These are phyloP conservation scores for Fulica atra DNA, from an alignment of 2,113 vertebrate species.

Conservation along the genomic window DNA sequence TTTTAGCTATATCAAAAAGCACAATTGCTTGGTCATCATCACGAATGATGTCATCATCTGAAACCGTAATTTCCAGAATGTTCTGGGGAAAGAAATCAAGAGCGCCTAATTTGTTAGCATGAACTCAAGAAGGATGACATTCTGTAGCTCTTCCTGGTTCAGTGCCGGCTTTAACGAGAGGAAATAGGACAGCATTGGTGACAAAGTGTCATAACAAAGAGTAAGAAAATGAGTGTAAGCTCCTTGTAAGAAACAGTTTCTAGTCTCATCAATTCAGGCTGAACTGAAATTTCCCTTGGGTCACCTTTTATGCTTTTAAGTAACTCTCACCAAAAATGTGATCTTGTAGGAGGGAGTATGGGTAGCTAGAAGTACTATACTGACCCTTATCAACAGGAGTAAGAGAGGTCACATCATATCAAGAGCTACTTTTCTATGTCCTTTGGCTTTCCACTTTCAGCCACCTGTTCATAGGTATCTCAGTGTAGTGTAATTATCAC, in stretches of 20 bases:
- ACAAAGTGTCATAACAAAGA: neutral
- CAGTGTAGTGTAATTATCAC: neutral
- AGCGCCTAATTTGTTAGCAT: neutral
- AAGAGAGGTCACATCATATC: neutral
- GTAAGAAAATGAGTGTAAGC: neutral
- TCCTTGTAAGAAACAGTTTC: neutral
- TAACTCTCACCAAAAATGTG: neutral
- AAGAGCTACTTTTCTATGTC: neutral
- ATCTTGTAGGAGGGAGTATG: neutral
- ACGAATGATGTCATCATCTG: constrained; percentile 66
- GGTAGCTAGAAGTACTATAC: neutral
- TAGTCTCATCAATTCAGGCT: neutral
- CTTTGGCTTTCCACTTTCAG: neutral
- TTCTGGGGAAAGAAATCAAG: constrained; percentile 60
- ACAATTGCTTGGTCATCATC: constrained; percentile 68
- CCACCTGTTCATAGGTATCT: neutral
- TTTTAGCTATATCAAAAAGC: constrained; percentile 76
- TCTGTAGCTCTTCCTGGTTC: neutral
- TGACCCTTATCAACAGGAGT: neutral
- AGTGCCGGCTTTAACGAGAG: neutral
- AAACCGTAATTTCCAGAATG: constrained; percentile 75
- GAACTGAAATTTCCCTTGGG: neutral
- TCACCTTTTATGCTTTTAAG: neutral
- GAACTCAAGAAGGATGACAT: neutral
- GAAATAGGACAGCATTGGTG: neutral